These are phyloP conservation scores for Myzus persicae DNA, from an alignment of 1,140 invertebrate species.

Conservation along the genomic window DNA sequence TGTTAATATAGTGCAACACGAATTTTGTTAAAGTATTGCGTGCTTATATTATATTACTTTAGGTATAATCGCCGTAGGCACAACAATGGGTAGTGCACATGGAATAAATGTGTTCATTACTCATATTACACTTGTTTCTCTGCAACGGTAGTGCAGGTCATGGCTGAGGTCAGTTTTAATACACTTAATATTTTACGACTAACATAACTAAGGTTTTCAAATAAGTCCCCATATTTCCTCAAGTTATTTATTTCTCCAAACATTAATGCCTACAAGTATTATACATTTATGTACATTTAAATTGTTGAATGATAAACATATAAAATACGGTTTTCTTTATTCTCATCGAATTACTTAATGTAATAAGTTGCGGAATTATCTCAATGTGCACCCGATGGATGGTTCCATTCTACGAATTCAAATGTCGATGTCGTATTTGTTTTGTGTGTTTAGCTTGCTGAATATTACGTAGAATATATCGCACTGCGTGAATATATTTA, in stretches of 20 bases:
- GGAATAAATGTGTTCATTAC: conserved; percentile 19
- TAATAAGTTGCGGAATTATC: too few species aligned
- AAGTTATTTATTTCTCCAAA: neutral
- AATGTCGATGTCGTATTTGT: neutral
- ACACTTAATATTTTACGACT: neutral
- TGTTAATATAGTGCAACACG: neutral
- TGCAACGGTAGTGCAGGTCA: neutral
- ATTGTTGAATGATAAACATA: too few species aligned
- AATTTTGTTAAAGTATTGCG: neutral
- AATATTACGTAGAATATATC: neutral
- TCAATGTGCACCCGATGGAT: neutral
- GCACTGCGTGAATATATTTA: neutral
- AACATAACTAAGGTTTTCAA: neutral
- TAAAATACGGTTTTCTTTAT: neutral
- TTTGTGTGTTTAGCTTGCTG: neutral
- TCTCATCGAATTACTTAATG: neutral
- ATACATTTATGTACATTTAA: too few species aligned
- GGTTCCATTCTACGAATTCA: too few species aligned
- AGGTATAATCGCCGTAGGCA: neutral
- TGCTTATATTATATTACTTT: conserved; percentile 2
- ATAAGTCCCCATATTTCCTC: neutral
- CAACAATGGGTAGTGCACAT: neutral
- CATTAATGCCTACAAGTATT: neutral
- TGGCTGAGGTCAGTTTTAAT: neutral
- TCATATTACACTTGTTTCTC: neutral